Conservation (phyloP, 2,888 invertebrate species). For the Plebejus melissa region DNA sequence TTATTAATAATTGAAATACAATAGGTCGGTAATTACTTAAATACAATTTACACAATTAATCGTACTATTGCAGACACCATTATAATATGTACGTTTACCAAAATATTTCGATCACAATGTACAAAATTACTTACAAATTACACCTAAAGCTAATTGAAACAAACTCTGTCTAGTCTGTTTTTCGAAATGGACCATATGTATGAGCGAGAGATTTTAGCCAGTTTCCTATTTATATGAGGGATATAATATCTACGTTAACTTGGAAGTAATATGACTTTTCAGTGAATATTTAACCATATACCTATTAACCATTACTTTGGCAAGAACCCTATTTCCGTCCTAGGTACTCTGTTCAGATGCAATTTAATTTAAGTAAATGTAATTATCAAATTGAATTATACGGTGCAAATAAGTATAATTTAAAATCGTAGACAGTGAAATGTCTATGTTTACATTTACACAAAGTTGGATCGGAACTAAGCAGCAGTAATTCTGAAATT, state of each 20-base stretch:
- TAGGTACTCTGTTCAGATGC: too few species aligned
- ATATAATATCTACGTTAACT: too few species aligned
- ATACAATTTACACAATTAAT: slow-evolving; percentile 11
- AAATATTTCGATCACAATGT: slow-evolving; percentile 24
- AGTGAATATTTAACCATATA: slow-evolving; percentile 28
- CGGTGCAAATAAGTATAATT: too few species aligned
- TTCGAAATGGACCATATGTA: not conserved
- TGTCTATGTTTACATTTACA: too few species aligned
- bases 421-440: too few species aligned
- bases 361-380: too few species aligned
- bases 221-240: not conserved
- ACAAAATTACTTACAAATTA: slow-evolving; percentile 28
- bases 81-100: slow-evolving; percentile 22
- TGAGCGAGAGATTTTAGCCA: slow-evolving; percentile 17
- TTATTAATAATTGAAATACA: not conserved
- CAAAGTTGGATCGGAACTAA: too few species aligned
- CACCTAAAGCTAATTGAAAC: slow-evolving; percentile 11
- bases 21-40: not conserved
- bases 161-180: not conserved
- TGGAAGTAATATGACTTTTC: not conserved
- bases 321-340: slow-evolving; percentile 46
- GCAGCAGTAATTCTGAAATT: too few species aligned
- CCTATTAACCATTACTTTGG: slow-evolving; percentile 47
- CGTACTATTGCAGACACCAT: slow-evolving; percentile 25
- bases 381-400: too few species aligned